phyloP scores from a whole-genome alignment of 2,888 invertebrate species.

The Acleris sparsana region DNA sequence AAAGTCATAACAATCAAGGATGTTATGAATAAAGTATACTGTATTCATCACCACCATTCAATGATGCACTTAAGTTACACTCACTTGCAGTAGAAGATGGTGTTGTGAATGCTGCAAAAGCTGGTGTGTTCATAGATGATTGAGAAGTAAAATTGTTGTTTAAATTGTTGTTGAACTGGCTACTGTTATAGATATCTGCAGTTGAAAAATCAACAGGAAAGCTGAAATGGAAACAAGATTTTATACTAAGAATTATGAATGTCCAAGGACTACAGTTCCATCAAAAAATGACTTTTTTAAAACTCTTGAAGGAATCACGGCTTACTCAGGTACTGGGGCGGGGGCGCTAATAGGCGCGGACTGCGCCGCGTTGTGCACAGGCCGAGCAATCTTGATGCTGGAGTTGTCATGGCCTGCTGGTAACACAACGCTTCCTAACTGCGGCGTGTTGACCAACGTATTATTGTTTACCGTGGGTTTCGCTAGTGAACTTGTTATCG shows the following conservation, averaged over 20 bases:
- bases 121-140: constrained; percentile 72
- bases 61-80: constrained; percentile 40
- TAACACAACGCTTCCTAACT: constrained; percentile 61
- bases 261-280: no score
- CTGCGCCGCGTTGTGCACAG: constrained; percentile 64
- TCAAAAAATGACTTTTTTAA: neutral
- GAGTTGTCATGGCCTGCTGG: constrained; percentile 56
- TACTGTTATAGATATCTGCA: constrained; percentile 88
- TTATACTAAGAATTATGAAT: constrained; percentile 16
- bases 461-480: constrained; percentile 61
- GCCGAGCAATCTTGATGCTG: constrained; percentile 64
- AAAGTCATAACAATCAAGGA: no score
- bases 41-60: no score
- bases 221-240: constrained; percentile 57
- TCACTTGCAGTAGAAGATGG: constrained; percentile 62
- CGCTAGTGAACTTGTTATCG: constrained; percentile 64
- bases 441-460: constrained; percentile 57
- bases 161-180: constrained; percentile 69
- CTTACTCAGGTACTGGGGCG: constrained; percentile 74
- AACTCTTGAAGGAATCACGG: neutral
- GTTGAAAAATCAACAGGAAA: constrained; percentile 89
- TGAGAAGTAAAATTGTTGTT: constrained; percentile 65
- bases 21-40: no score
- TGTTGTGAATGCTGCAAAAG: constrained; percentile 63
- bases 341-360: constrained; percentile 47